Percentiles rank a stretch among this genome's conserved stretches.
phyloP scores from a whole-genome alignment of 2,113 vertebrate genomes.

The Illadopsis cleaveri region DNA sequence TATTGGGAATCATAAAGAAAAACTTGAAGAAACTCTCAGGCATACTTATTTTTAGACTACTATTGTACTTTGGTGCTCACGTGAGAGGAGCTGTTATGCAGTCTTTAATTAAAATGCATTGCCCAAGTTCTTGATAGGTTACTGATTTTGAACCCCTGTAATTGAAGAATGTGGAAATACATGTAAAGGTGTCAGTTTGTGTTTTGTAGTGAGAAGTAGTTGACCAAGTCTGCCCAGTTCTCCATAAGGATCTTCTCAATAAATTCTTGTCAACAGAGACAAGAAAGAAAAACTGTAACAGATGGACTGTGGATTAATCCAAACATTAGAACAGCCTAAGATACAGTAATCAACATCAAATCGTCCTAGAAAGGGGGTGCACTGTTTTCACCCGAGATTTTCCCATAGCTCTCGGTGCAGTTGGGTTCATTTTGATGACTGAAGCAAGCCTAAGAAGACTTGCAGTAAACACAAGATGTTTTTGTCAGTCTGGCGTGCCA shows the following conservation, averaged over 20 bases:
- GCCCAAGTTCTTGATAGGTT: background rate
- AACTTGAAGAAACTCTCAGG: background rate
- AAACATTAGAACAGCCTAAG: background rate
- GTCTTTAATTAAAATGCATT: background rate
- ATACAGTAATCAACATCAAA: slow-evolving; percentile 21
- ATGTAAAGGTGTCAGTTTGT: background rate
- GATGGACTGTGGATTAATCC: slow-evolving; percentile 58
- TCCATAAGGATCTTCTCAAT: background rate
- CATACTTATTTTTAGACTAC: background rate
- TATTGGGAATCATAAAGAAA: background rate
- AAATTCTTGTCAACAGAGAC: background rate
- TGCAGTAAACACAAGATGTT: slow-evolving; percentile 71
- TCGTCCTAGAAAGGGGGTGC: background rate
- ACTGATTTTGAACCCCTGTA: background rate
- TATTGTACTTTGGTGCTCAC: background rate
- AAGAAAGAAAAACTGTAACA: slow-evolving; percentile 25
- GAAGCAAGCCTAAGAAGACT: slow-evolving; percentile 14
- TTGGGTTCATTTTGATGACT: background rate
- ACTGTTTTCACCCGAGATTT: background rate
- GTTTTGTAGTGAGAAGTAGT: background rate
- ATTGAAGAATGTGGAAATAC: background rate
- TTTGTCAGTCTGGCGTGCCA: slow-evolving; percentile 80
- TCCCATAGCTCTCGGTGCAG: background rate
- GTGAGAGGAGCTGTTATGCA: background rate
- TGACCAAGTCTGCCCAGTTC: background rate